These are phyloP conservation scores for Tricholaema leucomelas DNA, from an alignment of 2,113 vertebrate genomes.

Conservation along the genomic window DNA sequence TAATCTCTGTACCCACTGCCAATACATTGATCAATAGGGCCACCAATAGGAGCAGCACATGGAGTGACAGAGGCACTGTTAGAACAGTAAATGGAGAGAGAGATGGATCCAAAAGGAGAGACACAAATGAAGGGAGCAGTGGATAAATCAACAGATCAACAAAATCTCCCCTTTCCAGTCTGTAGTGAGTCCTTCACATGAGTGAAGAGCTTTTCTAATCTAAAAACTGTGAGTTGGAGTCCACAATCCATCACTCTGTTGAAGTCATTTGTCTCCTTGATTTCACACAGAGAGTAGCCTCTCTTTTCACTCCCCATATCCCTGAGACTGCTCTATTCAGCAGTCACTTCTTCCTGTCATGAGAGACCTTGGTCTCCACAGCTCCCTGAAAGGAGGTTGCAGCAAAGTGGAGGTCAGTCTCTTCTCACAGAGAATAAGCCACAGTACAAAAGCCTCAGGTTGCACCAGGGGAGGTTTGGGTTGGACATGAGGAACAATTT, in stretches of 20 bases:
- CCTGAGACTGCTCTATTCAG: not conserved
- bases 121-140: not conserved
- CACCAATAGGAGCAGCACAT: not conserved
- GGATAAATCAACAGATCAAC: fast-evolving
- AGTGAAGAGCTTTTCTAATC: not conserved
- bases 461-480: no score
- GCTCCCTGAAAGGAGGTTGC: no score
- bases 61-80: not conserved
- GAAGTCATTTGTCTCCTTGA: not conserved
- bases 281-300: not conserved
- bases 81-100: not conserved
- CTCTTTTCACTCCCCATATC: not conserved
- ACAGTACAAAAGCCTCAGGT: no score
- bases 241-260: not conserved
- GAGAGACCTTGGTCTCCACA: no score
- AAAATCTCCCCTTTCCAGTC: not conserved
- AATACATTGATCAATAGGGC: not conserved
- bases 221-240: not conserved
- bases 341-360: not conserved
- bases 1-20: not conserved
- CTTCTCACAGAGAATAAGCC: no score
- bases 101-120: not conserved
- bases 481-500: no score
- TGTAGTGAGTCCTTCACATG: not conserved
- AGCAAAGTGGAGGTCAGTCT: no score